A percentile compares a stretch with the other conserved stretches of the same genome.
These are phyloP conservation scores for Lepus timidus DNA, from an alignment of 2,113 vertebrate species.

Conservation along the genomic window DNA sequence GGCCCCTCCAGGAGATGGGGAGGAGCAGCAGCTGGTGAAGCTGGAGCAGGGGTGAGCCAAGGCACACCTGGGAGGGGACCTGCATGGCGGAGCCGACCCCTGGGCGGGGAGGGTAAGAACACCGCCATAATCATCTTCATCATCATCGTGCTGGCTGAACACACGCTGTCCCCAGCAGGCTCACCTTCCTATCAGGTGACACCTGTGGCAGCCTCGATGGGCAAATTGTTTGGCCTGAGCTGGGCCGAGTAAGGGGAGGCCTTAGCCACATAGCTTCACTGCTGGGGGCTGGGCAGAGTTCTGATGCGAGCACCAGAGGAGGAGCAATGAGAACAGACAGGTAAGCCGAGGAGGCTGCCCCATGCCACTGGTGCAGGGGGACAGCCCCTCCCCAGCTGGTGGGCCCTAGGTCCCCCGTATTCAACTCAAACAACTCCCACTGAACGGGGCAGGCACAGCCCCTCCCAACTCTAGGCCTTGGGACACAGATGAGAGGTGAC, in stretches of 20 bases:
- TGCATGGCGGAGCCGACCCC: neutral
- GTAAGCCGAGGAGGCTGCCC: neutral
- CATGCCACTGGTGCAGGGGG: neutral
- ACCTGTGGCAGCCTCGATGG: neutral
- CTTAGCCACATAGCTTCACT: neutral
- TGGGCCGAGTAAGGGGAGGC: neutral
- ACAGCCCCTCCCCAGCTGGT: neutral
- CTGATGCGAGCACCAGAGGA: too few species aligned
- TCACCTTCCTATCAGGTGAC: neutral
- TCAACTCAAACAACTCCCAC: neutral
- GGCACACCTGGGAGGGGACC: neutral
- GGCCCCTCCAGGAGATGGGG: neutral
- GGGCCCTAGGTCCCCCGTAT: neutral
- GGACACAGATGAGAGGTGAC: neutral
- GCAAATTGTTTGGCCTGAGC: neutral
- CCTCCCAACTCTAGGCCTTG: neutral
- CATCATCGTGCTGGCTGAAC: neutral
- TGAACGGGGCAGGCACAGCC: neutral
- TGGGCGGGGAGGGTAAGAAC: accelerated
- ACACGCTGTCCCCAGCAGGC: neutral
- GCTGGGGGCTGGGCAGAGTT: neutral
- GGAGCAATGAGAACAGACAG: accelerated
- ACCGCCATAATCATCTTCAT: neutral
- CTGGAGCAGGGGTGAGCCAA: neutral
- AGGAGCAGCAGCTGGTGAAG: neutral